Evolutionary conservation across 2,797 vertebrate genomes (phyloP), one percentile per base, ranked within the genome.

Genomic region (Aplochiton taeniatus): DNA sequence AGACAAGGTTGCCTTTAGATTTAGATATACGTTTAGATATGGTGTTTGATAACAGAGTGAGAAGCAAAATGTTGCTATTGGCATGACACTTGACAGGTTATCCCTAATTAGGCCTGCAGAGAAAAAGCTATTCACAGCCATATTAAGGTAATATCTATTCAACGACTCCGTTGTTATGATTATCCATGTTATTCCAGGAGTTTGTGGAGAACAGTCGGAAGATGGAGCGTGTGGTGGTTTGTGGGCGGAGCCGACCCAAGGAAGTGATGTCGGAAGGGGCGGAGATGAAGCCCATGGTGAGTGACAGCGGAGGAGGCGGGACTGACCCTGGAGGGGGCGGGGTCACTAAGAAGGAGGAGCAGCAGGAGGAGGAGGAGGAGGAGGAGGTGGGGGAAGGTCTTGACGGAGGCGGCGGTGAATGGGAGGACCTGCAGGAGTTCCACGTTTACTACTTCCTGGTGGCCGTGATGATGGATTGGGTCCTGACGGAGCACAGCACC

Each of bases 221-320:
- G 84, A 85, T 95, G 67, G 92, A 95, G 87, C 95, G 95, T 50
- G 93, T 90, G 61, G 92, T 92, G 75, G 91, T 95, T 83, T 95
- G 95, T 70, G 95, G 96, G 79, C 90, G 94, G 71, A 92, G 91
- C 78, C 92, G 94, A 41, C 92, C 92, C 70, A 93, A 94, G 66
- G 93, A 89, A 65, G 92, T 87, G 17, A 90, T 81, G 53, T 91
- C 92, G 9, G 95, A 95, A 77, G 86, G 94, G 87, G 92, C 94
- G 69, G 96, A 97, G 89, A 94, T 95, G 84, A 97, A 96, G 89
- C 93, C 96, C 87, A 98, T 98, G 97, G 97, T 99, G 98, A 97
- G 97, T 98, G 94, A 91, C 75, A 80, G 85, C 57, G 80, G 89
- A 90, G 93, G 93, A 81, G 89, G 80, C 54, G 65, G 83, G 68